Conservation (phyloP, 2,888 invertebrate genomes). For the Sphaerophoria rueppellii region DNA sequence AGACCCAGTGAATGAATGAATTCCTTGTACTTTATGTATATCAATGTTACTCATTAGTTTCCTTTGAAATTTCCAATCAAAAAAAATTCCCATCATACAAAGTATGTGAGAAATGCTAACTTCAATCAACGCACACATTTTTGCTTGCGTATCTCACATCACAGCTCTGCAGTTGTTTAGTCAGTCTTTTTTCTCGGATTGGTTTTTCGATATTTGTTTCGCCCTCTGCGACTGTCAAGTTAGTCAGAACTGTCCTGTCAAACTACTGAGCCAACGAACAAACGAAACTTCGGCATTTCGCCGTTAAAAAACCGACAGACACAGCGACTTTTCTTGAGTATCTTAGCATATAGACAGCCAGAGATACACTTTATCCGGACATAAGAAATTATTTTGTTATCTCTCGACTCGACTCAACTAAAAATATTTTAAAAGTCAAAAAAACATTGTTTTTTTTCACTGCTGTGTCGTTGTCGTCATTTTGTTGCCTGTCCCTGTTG, state of each 20-base stretch:
- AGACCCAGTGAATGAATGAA: neutral
- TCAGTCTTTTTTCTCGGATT: neutral
- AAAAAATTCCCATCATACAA: neutral
- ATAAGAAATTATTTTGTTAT: conserved; percentile 52
- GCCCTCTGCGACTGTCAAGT: conserved; percentile 12
- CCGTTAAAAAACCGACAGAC: neutral
- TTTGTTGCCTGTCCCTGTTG: too few species aligned
- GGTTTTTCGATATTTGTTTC: conserved; percentile 17
- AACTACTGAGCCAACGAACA: too few species aligned
- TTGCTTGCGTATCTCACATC: neutral
- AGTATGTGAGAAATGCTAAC: neutral
- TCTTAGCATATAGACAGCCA: conserved; percentile 16
- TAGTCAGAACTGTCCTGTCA: neutral
- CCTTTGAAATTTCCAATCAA: neutral
- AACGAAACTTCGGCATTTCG: conserved; percentile 25
- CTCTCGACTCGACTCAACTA: conserved; percentile 7
- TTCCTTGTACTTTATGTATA: neutral
- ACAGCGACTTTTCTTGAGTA: neutral
- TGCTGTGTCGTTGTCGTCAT: neutral
- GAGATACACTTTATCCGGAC: conserved; percentile 46
- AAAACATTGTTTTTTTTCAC: conserved; percentile 33
- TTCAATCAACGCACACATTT: conserved; percentile 17
- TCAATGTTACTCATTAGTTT: neutral
- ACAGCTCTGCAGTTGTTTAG: conserved; percentile 51
- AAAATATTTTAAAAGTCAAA: conserved; percentile 52